These are phyloP conservation scores for Phycodurus eques DNA, from an alignment of 2,113 vertebrate species.

Conservation along the genomic window DNA sequence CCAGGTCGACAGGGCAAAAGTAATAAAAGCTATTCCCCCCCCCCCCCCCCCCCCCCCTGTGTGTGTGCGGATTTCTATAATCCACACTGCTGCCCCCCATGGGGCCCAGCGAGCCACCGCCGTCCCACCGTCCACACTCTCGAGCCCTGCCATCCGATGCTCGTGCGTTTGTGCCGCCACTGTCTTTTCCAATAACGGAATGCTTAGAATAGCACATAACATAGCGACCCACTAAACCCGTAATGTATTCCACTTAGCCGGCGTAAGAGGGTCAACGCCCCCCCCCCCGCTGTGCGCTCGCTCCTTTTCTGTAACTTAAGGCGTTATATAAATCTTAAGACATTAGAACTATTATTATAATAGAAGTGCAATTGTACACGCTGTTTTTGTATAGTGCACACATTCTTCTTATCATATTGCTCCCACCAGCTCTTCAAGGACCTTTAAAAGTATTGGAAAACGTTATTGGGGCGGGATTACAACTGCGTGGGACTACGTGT, in stretches of 20 bases:
- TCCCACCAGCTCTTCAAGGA: slow-evolving; percentile 80
- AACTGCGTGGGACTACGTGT: slow-evolving; percentile 8
- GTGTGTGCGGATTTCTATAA: slow-evolving; percentile 20
- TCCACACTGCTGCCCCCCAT: slow-evolving; percentile 8
- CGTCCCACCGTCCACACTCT: slow-evolving; percentile 10
- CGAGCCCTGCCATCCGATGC: slow-evolving; percentile 45
- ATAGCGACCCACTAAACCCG: slow-evolving; percentile 21
- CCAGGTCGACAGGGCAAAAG: background rate
- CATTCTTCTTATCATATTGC: slow-evolving; percentile 30
- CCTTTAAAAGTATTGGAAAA: slow-evolving; percentile 5
- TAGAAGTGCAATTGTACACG: slow-evolving; percentile 80
- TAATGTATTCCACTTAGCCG: slow-evolving; percentile 27
- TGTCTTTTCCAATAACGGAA: slow-evolving; percentile 20
- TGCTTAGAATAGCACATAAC: slow-evolving; percentile 20
- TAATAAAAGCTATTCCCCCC: slow-evolving; percentile 10
- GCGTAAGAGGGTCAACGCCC: slow-evolving; percentile 18
- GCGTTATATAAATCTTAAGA: background rate
- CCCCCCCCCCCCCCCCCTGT: background rate
- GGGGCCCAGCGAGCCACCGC: slow-evolving; percentile 42
- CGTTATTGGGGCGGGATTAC: background rate
- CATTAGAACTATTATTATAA: background rate
- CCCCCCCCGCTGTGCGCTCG: slow-evolving; percentile 9
- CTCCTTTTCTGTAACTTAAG: background rate
- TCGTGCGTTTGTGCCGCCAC: slow-evolving; percentile 20
- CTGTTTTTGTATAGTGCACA: slow-evolving; percentile 21